Base-by-base conservation (phyloP, 2,888 invertebrate species). In the Linyphia triangularis region DNA sequence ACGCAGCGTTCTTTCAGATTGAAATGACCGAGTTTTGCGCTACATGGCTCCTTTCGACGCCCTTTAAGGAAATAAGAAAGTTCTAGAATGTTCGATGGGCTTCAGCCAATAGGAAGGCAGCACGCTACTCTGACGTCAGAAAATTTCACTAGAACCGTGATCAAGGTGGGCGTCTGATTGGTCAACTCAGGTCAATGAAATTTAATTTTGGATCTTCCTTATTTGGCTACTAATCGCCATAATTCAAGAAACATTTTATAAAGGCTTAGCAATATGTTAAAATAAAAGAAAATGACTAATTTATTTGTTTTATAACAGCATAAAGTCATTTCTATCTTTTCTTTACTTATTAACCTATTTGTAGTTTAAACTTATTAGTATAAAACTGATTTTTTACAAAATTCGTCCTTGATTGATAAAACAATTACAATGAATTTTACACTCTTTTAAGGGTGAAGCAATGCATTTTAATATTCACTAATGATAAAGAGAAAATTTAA, bases 31-130 rank as follows among this genome's bases (percentile, higher is more conserved):
- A 77, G 30, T 61, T 43, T 10, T 72, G 63, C 77, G 30, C 6
- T 24, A 1, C 13, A 4, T 7, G 26, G 13, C 40, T 37, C 40
- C 77, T 78, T 69, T 51, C 26, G 26, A 61, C 88, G 88, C 83
- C 83, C 77, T 88, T 88, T 88, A 77, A 61, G 82, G 88, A 65
- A 65, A 37, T 40, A 37, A 77, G 88, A 88, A 88, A 69, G 78
- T 88, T 88, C 88, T 88, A 83, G 88, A 88, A 88, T 30, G 30
- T 77, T 88, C 88, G 16, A 61, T 22, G 78, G 24, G 43, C 43
- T 40, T 78, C 83, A 72, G 13, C 83, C 83, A 83, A 82, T 88
- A 61, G 63, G n/a, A 43, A n/a, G 9, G 5, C 73, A 26, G 69
- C 70, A 73, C n/a, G 28, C 22, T 26, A 10, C 2, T 6, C 24